Evolutionary conservation across 1,140 invertebrate genomes (phyloP).

Genomic region (Lepidurus packardi): DNA sequence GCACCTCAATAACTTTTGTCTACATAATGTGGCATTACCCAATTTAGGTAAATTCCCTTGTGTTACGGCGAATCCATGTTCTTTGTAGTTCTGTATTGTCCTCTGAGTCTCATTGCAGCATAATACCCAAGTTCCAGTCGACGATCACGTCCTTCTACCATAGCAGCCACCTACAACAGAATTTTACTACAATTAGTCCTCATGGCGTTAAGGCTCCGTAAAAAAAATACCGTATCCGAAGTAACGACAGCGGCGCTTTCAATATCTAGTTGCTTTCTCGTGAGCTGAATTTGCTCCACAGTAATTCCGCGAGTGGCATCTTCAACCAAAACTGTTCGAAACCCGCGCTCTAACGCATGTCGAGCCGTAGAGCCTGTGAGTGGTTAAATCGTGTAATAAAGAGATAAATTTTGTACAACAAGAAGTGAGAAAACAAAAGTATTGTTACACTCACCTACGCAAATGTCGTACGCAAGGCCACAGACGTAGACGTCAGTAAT

Average conservation of each 20-base stretch:
- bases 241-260: constrained; percentile 72
- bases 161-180: constrained; percentile 60
- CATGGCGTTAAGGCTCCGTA: neutral
- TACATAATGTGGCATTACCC: neutral
- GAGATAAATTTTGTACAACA: neutral
- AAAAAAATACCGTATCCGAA: constrained; percentile 53
- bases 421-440: neutral
- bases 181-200: constrained; percentile 29
- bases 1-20: neutral
- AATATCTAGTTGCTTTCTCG: constrained; percentile 64
- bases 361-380: constrained; percentile 72
- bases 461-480: constrained; percentile 93
- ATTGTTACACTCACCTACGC: constrained; percentile 65
- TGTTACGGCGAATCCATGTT: constrained; percentile 20
- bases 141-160: constrained; percentile 79
- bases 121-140: constrained; percentile 80
- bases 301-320: constrained; percentile 86
- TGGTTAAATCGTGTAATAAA: neutral
- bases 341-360: constrained; percentile 80
- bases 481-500: constrained; percentile 92
- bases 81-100: constrained; percentile 20
- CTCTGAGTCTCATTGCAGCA: constrained; percentile 71
- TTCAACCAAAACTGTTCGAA: constrained; percentile 80
- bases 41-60: neutral
- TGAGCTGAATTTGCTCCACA: constrained; percentile 72